Evolutionary conservation across 2,797 vertebrate genomes (phyloP), one percentile per base, ranked within the genome.

Genomic region (Takifugu ocellatus): DNA sequence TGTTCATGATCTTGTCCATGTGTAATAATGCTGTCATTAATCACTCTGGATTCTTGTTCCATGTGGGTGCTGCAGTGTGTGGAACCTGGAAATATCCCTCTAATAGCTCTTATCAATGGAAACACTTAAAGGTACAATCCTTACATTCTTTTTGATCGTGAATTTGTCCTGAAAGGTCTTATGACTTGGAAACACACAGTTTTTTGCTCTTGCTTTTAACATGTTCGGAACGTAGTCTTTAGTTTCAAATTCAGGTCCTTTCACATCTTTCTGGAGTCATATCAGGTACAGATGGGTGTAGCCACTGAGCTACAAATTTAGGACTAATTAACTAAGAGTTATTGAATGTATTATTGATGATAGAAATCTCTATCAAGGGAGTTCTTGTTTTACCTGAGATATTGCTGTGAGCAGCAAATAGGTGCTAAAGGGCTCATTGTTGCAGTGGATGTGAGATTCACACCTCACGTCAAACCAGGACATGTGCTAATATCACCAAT

Each of bases 31-130:
- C 71, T 87, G 72, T 74, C 72, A 76, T 78, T 88, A 85, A 82
- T 78, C 66, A 63, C 73, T 81, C 25, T 61, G 87, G 87, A 86
- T 83, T 84, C 82, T 78, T 84, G 77, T 84, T 77, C 77, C 77
- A 78, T 84, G 76, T 87, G 81, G 79, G 75, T 83, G 79, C 84
- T 82, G 83, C 88, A 89, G 88, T 89, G 88, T 89, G 70, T 89
- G 88, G 88, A 89, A 88, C 88, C 88, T 89, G 88, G 88, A 89
- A 44, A 87, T 89, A 84, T 87, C 88, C 88, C 82, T 89, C 86
- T 89, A 87, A 85, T 89, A 87, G 72, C 56, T 88, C 83, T 83
- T 79, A 81, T 83, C 86, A 89, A 66, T 79, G 88, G 85, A 77
- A 87, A 84, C 85, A 83, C 82, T 79, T 82, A 79, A 89, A 89